Base-by-base conservation (phyloP, 2,113 vertebrate genomes). In the Lepus timidus region DNA sequence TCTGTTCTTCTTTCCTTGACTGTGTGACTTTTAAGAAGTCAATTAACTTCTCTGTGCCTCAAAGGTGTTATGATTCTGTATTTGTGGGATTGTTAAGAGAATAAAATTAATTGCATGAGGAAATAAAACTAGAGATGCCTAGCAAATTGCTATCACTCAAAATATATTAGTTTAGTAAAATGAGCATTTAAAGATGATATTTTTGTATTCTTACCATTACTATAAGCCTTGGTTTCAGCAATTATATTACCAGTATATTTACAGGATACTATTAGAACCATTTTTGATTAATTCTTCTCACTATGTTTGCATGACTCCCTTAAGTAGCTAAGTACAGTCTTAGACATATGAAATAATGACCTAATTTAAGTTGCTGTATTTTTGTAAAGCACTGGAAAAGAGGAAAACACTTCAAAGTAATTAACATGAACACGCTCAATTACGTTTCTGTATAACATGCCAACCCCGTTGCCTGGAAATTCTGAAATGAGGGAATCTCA, bases 311-410 rank as follows among this genome's bases (percentile, higher is more conserved):
- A 83, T 39, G 74, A 79, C 33, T 94, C 58, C 74, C 61, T 79
- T 88, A 97, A 96, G 96, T 94, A 96, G 82, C 91, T 62, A 82
- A 94, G 93, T 67, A 94, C 90, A 95, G 95, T 91, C 93, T 96
- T 89, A 95, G 95, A 83, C 96, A 88, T 58, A 86, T 91, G 94
- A 96, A 97, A 97, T 97, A 97, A 97, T 89, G 96, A 95, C 88
- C 91, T 96, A 97, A 88, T 97, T 96, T 96, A 96, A 95, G 91
- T 96, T 93, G 94, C 95, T 92, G 88, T 97, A 62, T 96, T 97
- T 97, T 96, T 86, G 83, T 83, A 97, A 95, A 96, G 96, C 90
- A 12, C 93, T 95, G 97, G 96, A 96, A 97, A 95, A 96, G 95
- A 97, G 97, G 76, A 97, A 97, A 98, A 94, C 14, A 76, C 79